Percentiles rank a stretch among this genome's conserved stretches.
Conservation (phyloP, 2,888 invertebrate species). For the Neoaliturus tenellus region DNA sequence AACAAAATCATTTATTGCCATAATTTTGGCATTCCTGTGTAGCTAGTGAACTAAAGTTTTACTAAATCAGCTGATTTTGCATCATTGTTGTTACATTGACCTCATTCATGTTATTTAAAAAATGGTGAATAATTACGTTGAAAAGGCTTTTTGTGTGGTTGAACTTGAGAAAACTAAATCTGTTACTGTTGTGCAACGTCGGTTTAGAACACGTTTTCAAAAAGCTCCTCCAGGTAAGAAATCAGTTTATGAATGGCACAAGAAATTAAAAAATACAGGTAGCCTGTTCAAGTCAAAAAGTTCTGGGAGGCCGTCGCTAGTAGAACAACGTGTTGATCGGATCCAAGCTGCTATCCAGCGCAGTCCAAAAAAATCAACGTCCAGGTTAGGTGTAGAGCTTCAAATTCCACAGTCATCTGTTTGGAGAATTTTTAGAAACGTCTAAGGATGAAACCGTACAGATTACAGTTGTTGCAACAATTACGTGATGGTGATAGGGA, state of each 20-base stretch:
- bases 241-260: neutral
- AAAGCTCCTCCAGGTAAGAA: neutral
- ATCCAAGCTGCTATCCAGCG: constrained; percentile 30
- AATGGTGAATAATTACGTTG: constrained; percentile 12
- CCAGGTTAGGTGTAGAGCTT: constrained; percentile 27
- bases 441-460: constrained; percentile 28
- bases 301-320: constrained; percentile 9
- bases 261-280: neutral
- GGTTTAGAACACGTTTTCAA: constrained; percentile 26
- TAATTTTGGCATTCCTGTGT: constrained; percentile 2
- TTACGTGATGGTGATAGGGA: constrained; percentile 10
- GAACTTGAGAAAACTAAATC: neutral
- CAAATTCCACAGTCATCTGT: constrained; percentile 30
- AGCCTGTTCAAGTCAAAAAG: neutral
- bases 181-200: constrained; percentile 6
- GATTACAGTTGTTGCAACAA: constrained; percentile 7
- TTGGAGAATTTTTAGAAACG: neutral
- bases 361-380: constrained; percentile 7
- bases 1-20: neutral
- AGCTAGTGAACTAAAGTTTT: neutral
- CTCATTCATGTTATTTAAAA: neutral
- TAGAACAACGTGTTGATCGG: constrained; percentile 12
- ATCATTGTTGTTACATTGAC: neutral
- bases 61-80: neutral
- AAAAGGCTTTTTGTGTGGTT: constrained; percentile 10